Evolutionary conservation across 2,888 invertebrate species (phyloP), one percentile per base, ranked within the genome.

Genomic region (Saturnia pavonia): DNA sequence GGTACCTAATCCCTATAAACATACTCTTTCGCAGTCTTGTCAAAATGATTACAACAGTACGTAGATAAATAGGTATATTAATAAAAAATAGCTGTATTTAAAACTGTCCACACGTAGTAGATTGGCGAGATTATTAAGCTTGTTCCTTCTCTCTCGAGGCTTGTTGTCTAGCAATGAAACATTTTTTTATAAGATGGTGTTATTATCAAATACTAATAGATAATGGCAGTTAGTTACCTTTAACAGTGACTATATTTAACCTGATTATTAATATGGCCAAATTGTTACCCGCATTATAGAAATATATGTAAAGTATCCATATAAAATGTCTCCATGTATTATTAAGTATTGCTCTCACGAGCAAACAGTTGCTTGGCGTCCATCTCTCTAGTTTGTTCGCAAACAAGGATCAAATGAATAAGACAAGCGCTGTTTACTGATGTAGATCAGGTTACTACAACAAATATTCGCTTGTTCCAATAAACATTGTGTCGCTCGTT

Each of bases 401-500:
- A 93, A 92, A 93, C 90, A 93, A 76, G 85, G 84, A 85, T 87
- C 88, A 85, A 91, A 93, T 93, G 92, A 93, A 93, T 93, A 92
- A 85, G 88, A 89, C 89, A 89, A 86, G 82, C 87, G 83, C n/a
- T 92, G 91, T 92, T 91, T 91, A 88, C 86, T 78, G 76, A 80
- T 77, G 79, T 84, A 82, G 87, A 88, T 94, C 90, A 86, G 86
- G 88, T 94, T 94, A 90, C 93, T 82, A 88, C 83, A 89, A 91
- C 91, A 90, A 90, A 91, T 90, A 88, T 84, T 73, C 76, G 80
- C 73, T 76, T 74, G 67, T 73, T 77, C 83, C 82, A 87, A 78
- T 40, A 78, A 82, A 82, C 79, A 76, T 80, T 82, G 81, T 83
- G 40, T 65, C 9, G n/a, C n/a, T 40, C n/a, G 65, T 65, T 40